Evolutionary conservation across 2,113 vertebrate genomes (phyloP).

Genomic region (Oncorhynchus mykiss): DNA sequence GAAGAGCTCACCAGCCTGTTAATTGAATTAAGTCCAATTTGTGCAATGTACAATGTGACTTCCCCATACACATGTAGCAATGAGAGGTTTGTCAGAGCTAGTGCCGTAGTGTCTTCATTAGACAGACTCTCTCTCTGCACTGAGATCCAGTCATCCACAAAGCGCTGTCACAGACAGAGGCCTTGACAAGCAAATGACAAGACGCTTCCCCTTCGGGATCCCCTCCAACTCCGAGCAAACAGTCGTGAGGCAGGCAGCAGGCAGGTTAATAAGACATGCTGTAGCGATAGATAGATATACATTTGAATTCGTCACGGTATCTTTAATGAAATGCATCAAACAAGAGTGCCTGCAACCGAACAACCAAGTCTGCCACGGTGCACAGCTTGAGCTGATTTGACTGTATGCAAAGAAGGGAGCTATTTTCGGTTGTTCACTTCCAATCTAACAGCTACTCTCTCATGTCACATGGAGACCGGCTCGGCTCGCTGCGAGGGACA

Average conservation of each 20-base stretch:
- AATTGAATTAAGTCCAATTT: not conserved
- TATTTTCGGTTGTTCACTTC: slow-evolving; percentile 32
- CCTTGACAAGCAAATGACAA: not conserved
- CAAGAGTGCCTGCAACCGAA: slow-evolving; percentile 20
- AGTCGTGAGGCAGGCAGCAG: not conserved
- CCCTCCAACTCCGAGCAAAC: slow-evolving; percentile 7
- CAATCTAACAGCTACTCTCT: slow-evolving; percentile 24
- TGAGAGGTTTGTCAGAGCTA: slow-evolving; percentile 15
- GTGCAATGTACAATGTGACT: not conserved
- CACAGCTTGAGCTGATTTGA: slow-evolving; percentile 21
- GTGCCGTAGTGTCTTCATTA: slow-evolving; percentile 22
- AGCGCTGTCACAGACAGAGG: slow-evolving; percentile 13
- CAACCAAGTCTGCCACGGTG: slow-evolving; percentile 13
- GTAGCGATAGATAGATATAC: slow-evolving; percentile 20
- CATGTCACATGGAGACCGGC: not conserved
- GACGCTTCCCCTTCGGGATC: not conserved
- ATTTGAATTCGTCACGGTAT: slow-evolving; percentile 10
- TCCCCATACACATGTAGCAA: slow-evolving; percentile 15
- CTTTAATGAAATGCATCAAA: slow-evolving; percentile 15
- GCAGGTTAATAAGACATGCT: slow-evolving; percentile 4
- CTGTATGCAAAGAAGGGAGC: slow-evolving; percentile 34
- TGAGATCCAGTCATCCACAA: slow-evolving; percentile 29
- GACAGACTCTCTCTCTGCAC: slow-evolving; percentile 13
- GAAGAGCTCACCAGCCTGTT: not conserved
- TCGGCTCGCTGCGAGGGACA: not conserved